These are phyloP conservation scores for Eurystomus glaucurus DNA, from an alignment of 2,797 vertebrate species.

Conservation along the genomic window DNA sequence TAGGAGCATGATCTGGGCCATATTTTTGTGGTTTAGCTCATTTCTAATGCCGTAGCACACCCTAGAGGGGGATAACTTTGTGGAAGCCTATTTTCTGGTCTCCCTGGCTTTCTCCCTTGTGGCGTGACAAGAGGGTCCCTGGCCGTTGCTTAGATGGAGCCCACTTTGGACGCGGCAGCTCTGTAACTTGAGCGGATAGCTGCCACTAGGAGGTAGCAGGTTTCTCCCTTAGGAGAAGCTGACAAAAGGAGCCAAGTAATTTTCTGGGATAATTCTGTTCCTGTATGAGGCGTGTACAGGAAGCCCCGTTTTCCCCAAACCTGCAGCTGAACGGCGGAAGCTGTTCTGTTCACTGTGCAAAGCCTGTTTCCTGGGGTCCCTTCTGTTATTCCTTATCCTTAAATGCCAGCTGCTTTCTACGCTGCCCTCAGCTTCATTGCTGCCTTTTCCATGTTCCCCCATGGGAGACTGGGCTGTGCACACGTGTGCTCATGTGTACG, in stretches of 20 bases:
- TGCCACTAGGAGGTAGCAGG: neutral
- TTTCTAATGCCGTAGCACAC: neutral
- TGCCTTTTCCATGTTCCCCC: neutral
- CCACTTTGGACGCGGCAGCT: neutral
- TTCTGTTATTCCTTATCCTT: neutral
- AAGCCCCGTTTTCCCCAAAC: neutral
- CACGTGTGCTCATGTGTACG: no score
- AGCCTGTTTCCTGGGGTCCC: neutral
- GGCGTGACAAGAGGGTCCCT: neutral
- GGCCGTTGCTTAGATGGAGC: neutral
- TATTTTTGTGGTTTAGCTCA: neutral
- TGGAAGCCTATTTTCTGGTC: neutral
- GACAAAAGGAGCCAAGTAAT: neutral
- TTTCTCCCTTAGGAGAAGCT: neutral
- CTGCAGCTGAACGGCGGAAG: neutral
- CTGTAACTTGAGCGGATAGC: neutral
- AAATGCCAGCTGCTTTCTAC: neutral
- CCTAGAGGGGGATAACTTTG: neutral
- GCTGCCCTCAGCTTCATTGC: neutral
- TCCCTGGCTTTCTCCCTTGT: neutral
- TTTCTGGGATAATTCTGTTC: neutral
- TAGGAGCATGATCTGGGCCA: neutral
- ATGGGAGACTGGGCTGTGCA: neutral
- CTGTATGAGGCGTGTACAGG: neutral
- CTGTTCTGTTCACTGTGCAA: neutral